Conservation (phyloP, 1,140 invertebrate species). For the Hermatobates lingyangjiaoensis region DNA sequence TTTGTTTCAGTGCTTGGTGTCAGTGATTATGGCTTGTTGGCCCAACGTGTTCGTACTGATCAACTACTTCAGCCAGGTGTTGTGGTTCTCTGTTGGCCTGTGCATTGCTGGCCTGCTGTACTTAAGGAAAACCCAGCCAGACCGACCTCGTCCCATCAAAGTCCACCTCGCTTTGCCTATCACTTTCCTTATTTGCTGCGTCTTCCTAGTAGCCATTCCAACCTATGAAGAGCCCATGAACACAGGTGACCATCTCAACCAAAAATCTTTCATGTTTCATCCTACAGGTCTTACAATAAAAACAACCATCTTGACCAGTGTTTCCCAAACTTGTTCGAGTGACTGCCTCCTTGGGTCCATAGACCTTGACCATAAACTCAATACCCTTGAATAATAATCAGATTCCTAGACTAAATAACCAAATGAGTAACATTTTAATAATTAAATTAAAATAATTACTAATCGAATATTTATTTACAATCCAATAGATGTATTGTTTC, state of each 20-base stretch:
- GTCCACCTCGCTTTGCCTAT: conserved; percentile 38
- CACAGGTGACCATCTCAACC: conserved; percentile 16
- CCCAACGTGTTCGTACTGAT: conserved; percentile 51
- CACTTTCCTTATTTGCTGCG: conserved; percentile 30
- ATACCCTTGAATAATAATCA: too few relatives aligned
- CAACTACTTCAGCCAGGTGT: conserved; percentile 58
- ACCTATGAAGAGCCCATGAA: conserved; percentile 24
- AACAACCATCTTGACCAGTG: neutral
- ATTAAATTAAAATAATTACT: too few relatives aligned
- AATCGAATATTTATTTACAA: too few relatives aligned
- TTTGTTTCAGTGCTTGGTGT: conserved; percentile 49
- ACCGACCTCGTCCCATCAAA: conserved; percentile 59
- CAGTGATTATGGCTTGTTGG: conserved; percentile 47
- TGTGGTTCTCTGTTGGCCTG: conserved; percentile 58
- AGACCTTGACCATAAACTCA: neutral
- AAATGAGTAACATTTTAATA: too few relatives aligned
- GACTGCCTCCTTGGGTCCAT: neutral
- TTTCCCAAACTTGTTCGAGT: neutral
- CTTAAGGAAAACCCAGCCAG: conserved; percentile 47
- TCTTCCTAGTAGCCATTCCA: conserved; percentile 32
- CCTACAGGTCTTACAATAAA: neutral
- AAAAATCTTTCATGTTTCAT: neutral
- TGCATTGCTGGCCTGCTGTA: conserved; percentile 61
- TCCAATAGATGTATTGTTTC: too few relatives aligned
- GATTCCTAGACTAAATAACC: too few relatives aligned